Percentiles rank a stretch among this genome's conserved stretches.
Evolutionary conservation across 2,888 invertebrate species (phyloP).

Genomic region (Caenorhabditis virilis): DNA sequence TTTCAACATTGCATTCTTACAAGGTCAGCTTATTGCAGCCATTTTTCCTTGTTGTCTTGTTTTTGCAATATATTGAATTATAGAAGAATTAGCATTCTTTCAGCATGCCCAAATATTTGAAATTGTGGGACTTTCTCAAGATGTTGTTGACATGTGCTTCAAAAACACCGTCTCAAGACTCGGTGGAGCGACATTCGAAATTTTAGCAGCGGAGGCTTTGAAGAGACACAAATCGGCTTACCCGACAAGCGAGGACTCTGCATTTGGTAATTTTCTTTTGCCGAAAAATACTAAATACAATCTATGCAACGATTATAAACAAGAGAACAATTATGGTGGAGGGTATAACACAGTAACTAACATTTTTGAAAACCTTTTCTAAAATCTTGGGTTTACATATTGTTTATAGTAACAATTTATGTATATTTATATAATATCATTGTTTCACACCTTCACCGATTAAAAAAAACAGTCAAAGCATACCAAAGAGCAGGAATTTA

Average conservation of each 20-base stretch:
- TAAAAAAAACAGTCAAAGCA: too few species aligned
- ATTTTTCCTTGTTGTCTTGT: background rate
- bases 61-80: background rate
- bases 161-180: constrained; percentile 78
- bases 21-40: constrained; percentile 73
- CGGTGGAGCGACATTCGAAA: constrained; percentile 87
- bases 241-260: constrained; percentile 50
- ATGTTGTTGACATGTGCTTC: constrained; percentile 93
- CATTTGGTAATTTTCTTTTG: constrained; percentile 50
- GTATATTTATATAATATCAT: too few species aligned
- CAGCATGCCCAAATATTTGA: constrained; percentile 96
- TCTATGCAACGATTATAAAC: too few species aligned
- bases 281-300: too few species aligned
- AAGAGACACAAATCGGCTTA: constrained; percentile 64
- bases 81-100: constrained; percentile 16
- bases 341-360: too few species aligned
- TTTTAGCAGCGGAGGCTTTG: constrained; percentile 64
- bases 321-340: too few species aligned
- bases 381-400: constrained; percentile 3
- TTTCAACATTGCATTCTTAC: constrained; percentile 95
- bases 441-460: too few species aligned
- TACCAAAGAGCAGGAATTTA: too few species aligned
- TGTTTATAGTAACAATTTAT: constrained; percentile 18
- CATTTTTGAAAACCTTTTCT: too few species aligned
- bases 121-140: constrained; percentile 89